Base-by-base conservation (phyloP, 1,140 invertebrate genomes). In the Schmidtea mediterranea region DNA sequence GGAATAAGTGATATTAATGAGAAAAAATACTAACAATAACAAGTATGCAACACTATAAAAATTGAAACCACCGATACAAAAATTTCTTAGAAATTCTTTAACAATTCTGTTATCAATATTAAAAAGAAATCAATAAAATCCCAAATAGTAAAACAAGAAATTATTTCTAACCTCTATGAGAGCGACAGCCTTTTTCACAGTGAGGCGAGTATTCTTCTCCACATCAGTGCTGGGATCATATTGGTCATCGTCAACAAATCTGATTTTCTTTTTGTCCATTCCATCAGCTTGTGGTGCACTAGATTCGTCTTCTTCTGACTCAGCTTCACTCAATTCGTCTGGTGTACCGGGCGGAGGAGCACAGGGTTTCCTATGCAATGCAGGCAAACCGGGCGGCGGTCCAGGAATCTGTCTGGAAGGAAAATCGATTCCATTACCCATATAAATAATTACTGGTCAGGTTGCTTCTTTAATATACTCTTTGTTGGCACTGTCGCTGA, bases 261-360 rank as follows among this genome's bases (percentile, higher is more conserved):
- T 12, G 21, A 45, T 45, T 24, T 45, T 45, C 22, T n/a, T 45
- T 5, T 45, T 21, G 21, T 12, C n/a, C n/a, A 19, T 24, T 13
- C 12, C 73, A 45, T 74, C 55, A 82, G 78, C 2, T 82, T 72
- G 57, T 80, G 80, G 8, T 80, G 80, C 1, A 75, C 79, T 32
- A 80, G 80, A 47, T 75, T 76, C 15, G 83, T 63, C 6, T 82
- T 79, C 59, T 77, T 78, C 1, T 77, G 73, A 50, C 75, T 76
- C 38, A 50, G 67, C 65, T 22, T 32, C 26, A 32, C 26, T 32
- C 26, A 32, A 32, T 32, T 32, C 26, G 36, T 55, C 32, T 46
- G 57, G 24, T 45, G 57, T 38, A 41, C 58, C 18, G 52, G 66
- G 67, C 12, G 55, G 58, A 19, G 55, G 52, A 18, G 61, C 51